phyloP scores from a whole-genome alignment of 2,888 invertebrate genomes.

The Ophonus ardosiacus region DNA sequence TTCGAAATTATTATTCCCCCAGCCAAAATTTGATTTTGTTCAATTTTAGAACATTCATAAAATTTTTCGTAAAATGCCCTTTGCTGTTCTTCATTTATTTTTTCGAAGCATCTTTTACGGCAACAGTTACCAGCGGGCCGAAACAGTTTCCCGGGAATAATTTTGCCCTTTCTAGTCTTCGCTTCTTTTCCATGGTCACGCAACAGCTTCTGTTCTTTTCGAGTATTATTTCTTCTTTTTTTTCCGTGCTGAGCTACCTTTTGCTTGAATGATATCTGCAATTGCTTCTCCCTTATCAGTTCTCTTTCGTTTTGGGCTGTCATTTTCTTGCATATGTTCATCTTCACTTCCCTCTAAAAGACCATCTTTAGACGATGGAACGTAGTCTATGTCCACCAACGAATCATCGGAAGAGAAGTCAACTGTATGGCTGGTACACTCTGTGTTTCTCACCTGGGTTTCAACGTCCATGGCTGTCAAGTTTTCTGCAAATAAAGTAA shows the following conservation, averaged over 20 bases:
- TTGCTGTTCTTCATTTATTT: constrained; percentile 26
- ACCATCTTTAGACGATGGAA: constrained; percentile 2
- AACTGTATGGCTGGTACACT: not conserved
- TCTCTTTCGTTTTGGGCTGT: not conserved
- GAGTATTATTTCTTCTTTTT: constrained; percentile 23
- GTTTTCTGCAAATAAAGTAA: too few species aligned
- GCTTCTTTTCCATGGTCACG: too few species aligned
- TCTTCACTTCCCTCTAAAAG: not conserved
- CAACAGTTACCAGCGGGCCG: too few species aligned
- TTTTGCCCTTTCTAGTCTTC: too few species aligned
- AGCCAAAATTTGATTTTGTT: constrained; percentile 43
- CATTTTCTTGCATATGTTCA: constrained; percentile 13
- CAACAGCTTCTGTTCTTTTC: constrained; percentile 28
- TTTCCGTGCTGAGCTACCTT: not conserved
- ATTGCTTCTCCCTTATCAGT: too few species aligned
- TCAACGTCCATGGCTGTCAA: too few species aligned
- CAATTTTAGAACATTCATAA: not conserved
- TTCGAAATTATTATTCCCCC: constrained; percentile 15
- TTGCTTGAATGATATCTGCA: constrained; percentile 37
- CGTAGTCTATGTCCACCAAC: constrained; percentile 7
- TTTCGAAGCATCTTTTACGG: too few species aligned
- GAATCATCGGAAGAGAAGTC: constrained; percentile 19
- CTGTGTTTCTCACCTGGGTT: too few species aligned
- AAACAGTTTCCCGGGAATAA: too few species aligned
- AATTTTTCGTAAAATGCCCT: constrained; percentile 17